These are phyloP conservation scores for Troides oblongomaculatus DNA, from an alignment of 2,888 invertebrate genomes.

Conservation along the genomic window DNA sequence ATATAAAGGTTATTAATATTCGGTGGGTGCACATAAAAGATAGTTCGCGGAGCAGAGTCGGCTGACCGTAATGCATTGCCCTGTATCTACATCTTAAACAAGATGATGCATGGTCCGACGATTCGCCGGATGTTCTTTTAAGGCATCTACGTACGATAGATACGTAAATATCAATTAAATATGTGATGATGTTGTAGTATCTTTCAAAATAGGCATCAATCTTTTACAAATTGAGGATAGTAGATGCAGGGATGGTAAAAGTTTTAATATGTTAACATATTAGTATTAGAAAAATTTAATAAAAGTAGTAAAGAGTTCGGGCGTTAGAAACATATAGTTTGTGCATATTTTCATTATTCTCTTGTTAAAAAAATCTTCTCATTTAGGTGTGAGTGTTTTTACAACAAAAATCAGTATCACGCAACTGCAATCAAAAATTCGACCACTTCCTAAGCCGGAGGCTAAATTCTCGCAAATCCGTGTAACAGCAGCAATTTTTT, in stretches of 20 bases:
- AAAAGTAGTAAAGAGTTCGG: too few species aligned
- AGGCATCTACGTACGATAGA: constrained; percentile 18
- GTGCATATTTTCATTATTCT: too few species aligned
- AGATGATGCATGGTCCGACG: constrained; percentile 18
- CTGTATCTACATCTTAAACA: constrained; percentile 30
- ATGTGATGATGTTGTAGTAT: neutral
- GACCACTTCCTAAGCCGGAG: constrained; percentile 17
- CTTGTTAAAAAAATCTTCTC: too few species aligned
- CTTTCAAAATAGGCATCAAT: neutral
- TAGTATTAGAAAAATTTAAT: too few species aligned
- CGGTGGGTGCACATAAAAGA: constrained; percentile 67
- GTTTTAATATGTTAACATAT: neutral
- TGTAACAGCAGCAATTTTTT: neutral
- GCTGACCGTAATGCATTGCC: constrained; percentile 61
- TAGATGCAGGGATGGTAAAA: neutral
- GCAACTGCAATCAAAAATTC: constrained; percentile 19
- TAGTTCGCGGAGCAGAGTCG: constrained; percentile 55
- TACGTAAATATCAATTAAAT: constrained; percentile 13
- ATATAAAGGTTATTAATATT: constrained; percentile 73
- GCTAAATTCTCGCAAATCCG: constrained; percentile 12
- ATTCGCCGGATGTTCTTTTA: constrained; percentile 19
- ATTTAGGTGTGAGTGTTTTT: too few species aligned
- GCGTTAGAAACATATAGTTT: too few species aligned
- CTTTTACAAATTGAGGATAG: neutral
- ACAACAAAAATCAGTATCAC: constrained; percentile 13